phyloP scores from a whole-genome alignment of 2,113 vertebrate genomes.

The Labeo rohita region DNA sequence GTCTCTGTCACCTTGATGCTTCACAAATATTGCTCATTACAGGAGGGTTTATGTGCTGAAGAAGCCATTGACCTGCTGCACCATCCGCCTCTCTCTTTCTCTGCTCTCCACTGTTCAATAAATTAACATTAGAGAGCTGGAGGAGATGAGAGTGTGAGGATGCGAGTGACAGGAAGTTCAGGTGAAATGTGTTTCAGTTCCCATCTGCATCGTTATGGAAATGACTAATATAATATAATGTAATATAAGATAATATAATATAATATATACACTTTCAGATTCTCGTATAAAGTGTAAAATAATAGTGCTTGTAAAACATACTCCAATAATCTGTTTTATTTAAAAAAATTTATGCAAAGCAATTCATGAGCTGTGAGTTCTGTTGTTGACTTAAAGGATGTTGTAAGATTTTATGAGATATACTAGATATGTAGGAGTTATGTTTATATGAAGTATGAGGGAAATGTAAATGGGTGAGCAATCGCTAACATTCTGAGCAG shows the following conservation, averaged over 20 bases:
- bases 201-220: background rate
- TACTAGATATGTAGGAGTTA: background rate
- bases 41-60: slow-evolving; percentile 72
- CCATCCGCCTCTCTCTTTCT: slow-evolving; percentile 58
- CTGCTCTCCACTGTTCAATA: slow-evolving; percentile 47
- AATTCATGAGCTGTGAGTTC: background rate
- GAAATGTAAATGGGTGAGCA: background rate
- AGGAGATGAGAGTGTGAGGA: slow-evolving; percentile 50
- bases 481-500: background rate
- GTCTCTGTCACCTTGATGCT: slow-evolving; percentile 66
- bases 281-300: background rate
- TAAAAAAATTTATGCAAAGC: background rate
- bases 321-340: background rate
- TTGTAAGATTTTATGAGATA: background rate
- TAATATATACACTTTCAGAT: background rate
- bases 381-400: background rate
- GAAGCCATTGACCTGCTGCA: slow-evolving; percentile 70
- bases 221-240: background rate
- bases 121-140: slow-evolving; percentile 59
- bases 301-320: background rate
- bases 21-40: slow-evolving; percentile 78
- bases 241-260: background rate
- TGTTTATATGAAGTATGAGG: background rate
- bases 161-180: background rate
- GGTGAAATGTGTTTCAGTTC: background rate